A percentile compares a stretch with the other conserved stretches of the same genome.
Evolutionary conservation across 2,113 vertebrate species (phyloP).

Genomic region (Lathamus discolor): DNA sequence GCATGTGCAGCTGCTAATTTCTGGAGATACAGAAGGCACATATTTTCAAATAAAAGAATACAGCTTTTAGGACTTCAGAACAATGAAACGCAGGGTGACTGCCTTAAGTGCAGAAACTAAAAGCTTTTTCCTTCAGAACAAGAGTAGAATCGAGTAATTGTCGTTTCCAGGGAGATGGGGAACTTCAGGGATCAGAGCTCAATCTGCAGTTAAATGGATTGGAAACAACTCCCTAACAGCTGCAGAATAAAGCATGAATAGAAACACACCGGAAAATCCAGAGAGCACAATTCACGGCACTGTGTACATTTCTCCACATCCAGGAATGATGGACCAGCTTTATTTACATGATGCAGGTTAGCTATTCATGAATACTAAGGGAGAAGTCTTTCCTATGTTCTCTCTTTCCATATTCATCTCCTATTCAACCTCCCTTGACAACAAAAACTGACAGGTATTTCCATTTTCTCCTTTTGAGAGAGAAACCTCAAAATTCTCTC

Average conservation of each 20-base stretch:
- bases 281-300: conserved; percentile 11
- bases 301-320: not conserved
- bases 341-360: not conserved
- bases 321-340: not conserved
- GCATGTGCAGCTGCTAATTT: not conserved
- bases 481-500: not conserved
- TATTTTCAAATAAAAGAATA: conserved; percentile 47
- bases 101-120: conserved; percentile 69
- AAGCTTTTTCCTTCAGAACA: conserved; percentile 74
- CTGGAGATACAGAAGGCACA: conserved; percentile 15
- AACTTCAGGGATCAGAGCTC: conserved; percentile 75
- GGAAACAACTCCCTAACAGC: conserved; percentile 72
- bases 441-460: not conserved
- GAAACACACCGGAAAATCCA: conserved; percentile 64
- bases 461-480: not conserved
- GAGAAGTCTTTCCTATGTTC: not conserved
- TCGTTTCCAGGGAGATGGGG: conserved; percentile 76
- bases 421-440: not conserved
- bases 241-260: conserved; percentile 56
- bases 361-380: not conserved
- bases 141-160: conserved; percentile 69
- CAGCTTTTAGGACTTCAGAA: conserved; percentile 52
- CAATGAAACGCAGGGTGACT: conserved; percentile 40
- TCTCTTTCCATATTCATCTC: not conserved
- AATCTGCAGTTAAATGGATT: conserved; percentile 81